Conservation (phyloP, 2,888 invertebrate species). For the Parasteatoda lunata region DNA sequence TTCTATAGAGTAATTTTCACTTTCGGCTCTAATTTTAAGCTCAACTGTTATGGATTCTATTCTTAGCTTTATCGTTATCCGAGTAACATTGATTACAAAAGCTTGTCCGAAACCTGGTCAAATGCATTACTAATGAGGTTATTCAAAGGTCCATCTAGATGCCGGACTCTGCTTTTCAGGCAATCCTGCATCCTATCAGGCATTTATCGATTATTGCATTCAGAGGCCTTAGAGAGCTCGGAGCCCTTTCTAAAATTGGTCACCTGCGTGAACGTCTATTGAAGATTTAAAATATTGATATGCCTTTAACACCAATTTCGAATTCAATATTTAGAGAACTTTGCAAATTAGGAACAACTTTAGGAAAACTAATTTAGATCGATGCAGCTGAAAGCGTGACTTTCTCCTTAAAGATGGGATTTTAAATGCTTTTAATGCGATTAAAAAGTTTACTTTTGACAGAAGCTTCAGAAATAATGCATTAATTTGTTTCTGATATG, state of each 20-base stretch:
- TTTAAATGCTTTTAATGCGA: no score
- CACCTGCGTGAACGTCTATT: neutral
- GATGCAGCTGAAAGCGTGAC: no score
- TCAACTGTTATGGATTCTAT: neutral
- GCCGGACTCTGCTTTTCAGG: conserved; percentile 35
- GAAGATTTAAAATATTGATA: neutral
- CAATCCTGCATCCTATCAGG: conserved; percentile 20
- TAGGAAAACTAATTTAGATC: no score
- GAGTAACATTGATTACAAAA: conserved; percentile 17
- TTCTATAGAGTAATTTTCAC: no score
- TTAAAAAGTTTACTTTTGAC: no score
- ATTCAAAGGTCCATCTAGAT: conserved; percentile 41
- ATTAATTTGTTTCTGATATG: no score
- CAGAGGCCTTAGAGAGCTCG: neutral
- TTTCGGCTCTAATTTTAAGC: no score
- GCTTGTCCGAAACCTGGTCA: conserved; percentile 36
- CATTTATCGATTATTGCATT: conserved; percentile 24
- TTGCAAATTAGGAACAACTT: no score
- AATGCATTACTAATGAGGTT: conserved; percentile 52
- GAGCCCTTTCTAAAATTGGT: neutral
- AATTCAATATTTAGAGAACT: neutral
- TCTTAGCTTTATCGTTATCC: conserved; percentile 4
- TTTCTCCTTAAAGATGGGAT: no score
- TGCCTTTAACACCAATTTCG: neutral
- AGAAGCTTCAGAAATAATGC: no score